phyloP scores from a whole-genome alignment of 2,113 vertebrate species.

The Lutjanus erythropterus region DNA sequence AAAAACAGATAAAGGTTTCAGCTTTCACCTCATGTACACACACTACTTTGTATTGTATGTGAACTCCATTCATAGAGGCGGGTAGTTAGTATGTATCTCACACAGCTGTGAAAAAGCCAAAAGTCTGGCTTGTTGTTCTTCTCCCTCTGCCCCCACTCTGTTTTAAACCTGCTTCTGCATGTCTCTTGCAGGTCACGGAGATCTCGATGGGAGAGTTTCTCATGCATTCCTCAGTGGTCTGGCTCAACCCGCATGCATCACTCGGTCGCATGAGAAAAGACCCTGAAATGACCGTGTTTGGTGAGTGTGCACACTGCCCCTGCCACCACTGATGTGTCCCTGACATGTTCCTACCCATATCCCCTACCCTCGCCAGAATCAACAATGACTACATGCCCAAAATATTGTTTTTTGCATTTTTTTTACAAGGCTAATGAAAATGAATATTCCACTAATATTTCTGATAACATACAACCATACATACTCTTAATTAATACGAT shows the following conservation, averaged over 20 bases:
- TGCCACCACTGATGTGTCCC: background rate
- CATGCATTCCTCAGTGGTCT: conserved; percentile 93
- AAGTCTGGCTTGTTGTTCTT: conserved; percentile 18
- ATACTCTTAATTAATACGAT: too few relatives aligned
- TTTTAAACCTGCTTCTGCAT: background rate
- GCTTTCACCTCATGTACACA: background rate
- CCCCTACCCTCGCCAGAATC: background rate
- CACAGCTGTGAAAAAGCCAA: background rate
- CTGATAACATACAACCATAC: too few relatives aligned
- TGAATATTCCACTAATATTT: too few relatives aligned
- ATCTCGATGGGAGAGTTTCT: conserved; percentile 99
- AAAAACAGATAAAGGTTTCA: background rate
- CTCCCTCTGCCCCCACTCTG: background rate
- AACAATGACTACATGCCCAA: too few relatives aligned
- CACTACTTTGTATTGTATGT: background rate
- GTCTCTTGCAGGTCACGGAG: conserved; percentile 90
- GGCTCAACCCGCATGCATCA: conserved; percentile 94
- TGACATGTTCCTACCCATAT: background rate
- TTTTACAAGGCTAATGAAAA: too few relatives aligned
- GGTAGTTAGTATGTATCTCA: conserved; percentile 38
- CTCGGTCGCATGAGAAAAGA: conserved; percentile 95
- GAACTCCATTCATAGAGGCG: background rate
- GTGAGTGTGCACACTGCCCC: conserved; percentile 80
- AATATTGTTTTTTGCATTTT: too few relatives aligned
- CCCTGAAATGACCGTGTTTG: conserved; percentile 95